Evolutionary conservation across 2,888 invertebrate species (phyloP).

Genomic region (Plutella xylostella): DNA sequence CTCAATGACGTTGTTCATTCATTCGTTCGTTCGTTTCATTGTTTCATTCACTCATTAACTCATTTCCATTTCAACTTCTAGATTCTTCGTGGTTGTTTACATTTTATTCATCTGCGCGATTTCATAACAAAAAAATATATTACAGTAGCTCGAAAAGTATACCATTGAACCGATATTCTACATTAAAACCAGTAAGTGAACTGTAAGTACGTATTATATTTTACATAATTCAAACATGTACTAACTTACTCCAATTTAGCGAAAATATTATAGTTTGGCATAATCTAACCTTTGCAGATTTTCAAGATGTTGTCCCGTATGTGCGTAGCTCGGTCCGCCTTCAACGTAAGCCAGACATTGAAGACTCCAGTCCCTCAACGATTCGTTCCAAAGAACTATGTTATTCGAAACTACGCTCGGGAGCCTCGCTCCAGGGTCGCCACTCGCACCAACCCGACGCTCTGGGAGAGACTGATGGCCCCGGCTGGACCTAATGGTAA

Average conservation of each 20-base stretch:
- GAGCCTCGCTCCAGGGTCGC: conserved; percentile 54
- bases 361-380: conserved; percentile 53
- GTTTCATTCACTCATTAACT: too few species aligned
- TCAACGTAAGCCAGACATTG: conserved; percentile 42
- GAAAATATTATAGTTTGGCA: too few species aligned
- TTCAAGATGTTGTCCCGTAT: conserved; percentile 59
- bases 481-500: conserved; percentile 84
- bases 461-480: conserved; percentile 80
- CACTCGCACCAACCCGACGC: conserved; percentile 59
- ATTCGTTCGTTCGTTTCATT: too few species aligned
- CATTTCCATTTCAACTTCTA: too few species aligned
- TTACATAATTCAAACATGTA: too few species aligned
- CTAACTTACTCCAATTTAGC: too few species aligned
- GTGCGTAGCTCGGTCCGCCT: conserved; percentile 44
- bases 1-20: too few species aligned
- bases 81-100: conserved; percentile 2
- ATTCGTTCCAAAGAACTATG: conserved; percentile 54
- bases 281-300: neutral
- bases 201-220: neutral
- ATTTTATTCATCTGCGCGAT: neutral
- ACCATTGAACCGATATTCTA: neutral
- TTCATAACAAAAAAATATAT: neutral
- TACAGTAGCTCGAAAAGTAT: neutral
- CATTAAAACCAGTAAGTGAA: neutral
- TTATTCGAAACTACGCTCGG: conserved; percentile 66